phyloP scores from a whole-genome alignment of 2,888 invertebrate genomes.

The Campaea margaritaria region DNA sequence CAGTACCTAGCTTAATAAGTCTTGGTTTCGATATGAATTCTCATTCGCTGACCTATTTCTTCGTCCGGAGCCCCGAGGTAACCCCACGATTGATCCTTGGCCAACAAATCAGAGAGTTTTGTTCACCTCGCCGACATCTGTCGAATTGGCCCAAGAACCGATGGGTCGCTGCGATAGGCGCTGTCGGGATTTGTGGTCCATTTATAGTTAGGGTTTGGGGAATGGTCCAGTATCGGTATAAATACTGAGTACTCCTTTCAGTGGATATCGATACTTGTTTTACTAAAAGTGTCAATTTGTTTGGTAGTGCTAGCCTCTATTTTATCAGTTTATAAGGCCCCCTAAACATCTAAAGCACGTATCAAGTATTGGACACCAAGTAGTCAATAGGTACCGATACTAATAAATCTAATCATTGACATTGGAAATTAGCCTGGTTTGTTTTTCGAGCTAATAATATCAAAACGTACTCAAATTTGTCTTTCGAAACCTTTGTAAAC shows the following conservation, averaged over 20 bases:
- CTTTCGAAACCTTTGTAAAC: too few species aligned
- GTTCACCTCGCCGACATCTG: conserved; percentile 32
- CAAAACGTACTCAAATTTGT: too few species aligned
- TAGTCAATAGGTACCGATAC: too few species aligned
- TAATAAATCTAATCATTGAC: too few species aligned
- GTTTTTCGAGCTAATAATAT: too few species aligned
- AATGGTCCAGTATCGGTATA: neutral
- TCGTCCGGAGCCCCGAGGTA: conserved; percentile 10
- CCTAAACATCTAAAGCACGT: too few species aligned
- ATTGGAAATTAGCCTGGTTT: too few species aligned
- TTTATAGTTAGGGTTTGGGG: conserved; percentile 29
- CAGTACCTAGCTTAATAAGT: too few species aligned
- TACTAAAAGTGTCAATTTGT: too few species aligned
- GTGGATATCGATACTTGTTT: neutral
- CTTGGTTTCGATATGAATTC: neutral
- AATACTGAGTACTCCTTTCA: neutral
- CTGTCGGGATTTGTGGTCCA: conserved; percentile 45
- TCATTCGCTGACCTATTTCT: conserved; percentile 21
- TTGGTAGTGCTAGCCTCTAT: too few species aligned
- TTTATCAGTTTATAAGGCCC: too few species aligned
- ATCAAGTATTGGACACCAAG: too few species aligned
- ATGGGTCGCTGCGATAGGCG: conserved; percentile 43
- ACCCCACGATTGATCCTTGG: conserved; percentile 24
- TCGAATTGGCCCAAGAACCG: conserved; percentile 30
- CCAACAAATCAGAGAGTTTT: conserved; percentile 30